Conservation (phyloP, 2,888 invertebrate genomes). For the Cremastinae sp. region DNA sequence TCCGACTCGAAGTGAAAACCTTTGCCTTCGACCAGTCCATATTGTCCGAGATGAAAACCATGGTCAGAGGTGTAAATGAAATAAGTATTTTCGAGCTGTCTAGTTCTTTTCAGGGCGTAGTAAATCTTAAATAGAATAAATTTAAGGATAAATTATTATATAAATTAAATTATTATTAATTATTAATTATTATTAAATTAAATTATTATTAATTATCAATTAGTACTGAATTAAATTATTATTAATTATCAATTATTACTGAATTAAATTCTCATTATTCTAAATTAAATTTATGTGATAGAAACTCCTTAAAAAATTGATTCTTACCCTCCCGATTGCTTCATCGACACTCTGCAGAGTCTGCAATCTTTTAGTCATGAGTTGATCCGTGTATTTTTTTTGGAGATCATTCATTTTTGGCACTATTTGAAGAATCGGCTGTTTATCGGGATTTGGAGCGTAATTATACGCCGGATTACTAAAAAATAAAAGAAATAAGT, state of each 20-base stretch:
- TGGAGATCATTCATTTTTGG: slow-evolving; percentile 98
- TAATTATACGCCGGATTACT: slow-evolving; percentile 98
- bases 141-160: slow-evolving; percentile 20
- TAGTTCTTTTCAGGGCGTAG: slow-evolving; percentile 87
- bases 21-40: slow-evolving; percentile 97
- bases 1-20: slow-evolving; percentile 99
- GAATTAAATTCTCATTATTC: too few relatives aligned
- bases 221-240: too few relatives aligned
- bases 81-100: slow-evolving; percentile 97
- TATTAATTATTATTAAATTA: background rate
- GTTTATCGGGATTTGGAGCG: slow-evolving; percentile 99
- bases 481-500: too few relatives aligned
- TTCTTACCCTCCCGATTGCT: slow-evolving; percentile 84
- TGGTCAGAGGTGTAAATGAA: slow-evolving; percentile 98
- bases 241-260: too few relatives aligned
- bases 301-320: too few relatives aligned
- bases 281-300: too few relatives aligned
- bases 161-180: background rate
- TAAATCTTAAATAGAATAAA: slow-evolving; percentile 77
- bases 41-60: slow-evolving; percentile 98
- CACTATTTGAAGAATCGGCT: slow-evolving; percentile 97
- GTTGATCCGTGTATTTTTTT: slow-evolving; percentile 94
- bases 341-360: slow-evolving; percentile 98
- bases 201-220: background rate
- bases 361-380: slow-evolving; percentile 97